Evolutionary conservation across 2,797 vertebrate species (phyloP).

Genomic region (Gadopsis marmoratus): DNA sequence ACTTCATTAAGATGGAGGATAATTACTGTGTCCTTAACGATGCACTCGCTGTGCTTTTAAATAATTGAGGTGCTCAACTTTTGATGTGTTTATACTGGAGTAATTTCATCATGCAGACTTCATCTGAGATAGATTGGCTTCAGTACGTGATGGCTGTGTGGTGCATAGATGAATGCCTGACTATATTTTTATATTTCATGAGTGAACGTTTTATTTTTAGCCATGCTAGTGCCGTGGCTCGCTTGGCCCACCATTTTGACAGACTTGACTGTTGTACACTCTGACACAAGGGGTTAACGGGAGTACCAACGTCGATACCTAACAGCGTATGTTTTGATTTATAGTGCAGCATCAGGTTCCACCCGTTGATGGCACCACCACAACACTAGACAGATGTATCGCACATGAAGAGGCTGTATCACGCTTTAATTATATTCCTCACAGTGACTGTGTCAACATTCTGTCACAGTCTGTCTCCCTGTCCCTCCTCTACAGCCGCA

Average conservation of each 20-base stretch:
- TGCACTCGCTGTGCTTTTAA: slow-evolving; percentile 74
- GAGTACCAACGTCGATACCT: neutral
- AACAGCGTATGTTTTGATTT: neutral
- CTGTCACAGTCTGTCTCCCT: too few species aligned
- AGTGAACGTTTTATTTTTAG: neutral
- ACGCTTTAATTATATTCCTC: neutral
- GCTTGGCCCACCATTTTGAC: too few species aligned
- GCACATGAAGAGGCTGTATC: neutral
- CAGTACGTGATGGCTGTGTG: slow-evolving; percentile 24
- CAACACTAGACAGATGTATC: neutral
- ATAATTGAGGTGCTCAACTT: slow-evolving; percentile 79
- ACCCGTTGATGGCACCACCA: neutral
- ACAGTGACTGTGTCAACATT: neutral
- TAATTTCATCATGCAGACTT: slow-evolving; percentile 72
- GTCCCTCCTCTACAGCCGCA: too few species aligned
- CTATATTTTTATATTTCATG: slow-evolving; percentile 1
- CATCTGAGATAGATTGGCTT: slow-evolving; percentile 51
- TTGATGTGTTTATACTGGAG: slow-evolving; percentile 75
- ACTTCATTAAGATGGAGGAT: slow-evolving; percentile 81
- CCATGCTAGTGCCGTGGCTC: neutral
- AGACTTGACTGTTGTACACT: neutral
- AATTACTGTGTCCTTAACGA: slow-evolving; percentile 81
- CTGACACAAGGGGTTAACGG: neutral
- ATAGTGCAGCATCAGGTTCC: neutral
- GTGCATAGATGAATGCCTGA: slow-evolving; percentile 8